Base-by-base conservation (phyloP, 2,888 invertebrate species). In the Troides oblongomaculatus region DNA sequence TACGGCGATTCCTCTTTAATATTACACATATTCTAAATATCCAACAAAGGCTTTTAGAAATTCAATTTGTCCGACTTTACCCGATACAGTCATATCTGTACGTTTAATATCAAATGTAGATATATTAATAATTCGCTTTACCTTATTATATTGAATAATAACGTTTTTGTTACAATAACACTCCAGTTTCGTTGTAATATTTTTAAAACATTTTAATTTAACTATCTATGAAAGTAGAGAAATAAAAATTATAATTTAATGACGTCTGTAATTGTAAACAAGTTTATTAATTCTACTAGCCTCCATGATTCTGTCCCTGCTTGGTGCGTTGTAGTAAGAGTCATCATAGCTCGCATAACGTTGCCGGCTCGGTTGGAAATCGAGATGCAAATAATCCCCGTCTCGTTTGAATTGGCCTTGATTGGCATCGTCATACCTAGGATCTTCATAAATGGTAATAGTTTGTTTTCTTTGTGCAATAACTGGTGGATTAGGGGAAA, bases 401-500 rank as follows among this genome's bases (percentile, higher is more conserved):
- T 89, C 87, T 71, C 84, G 82, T 69, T 87, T 83, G 58, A 89
- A 74, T 72, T 89, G 85, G 0, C 89, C 90, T 62, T 85, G 85
- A 73, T 88, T 86, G 50, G 86, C 87, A 0, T 89, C 90, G 61
- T 85, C 81, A 72, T 93, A 91, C 72, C 93, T 83, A 10, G 93
- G 93, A 76, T 93, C 93, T 78, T 93, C 93, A 70, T 93, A 93
- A 69, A 93, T 93, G 5, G 93, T 93, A 70, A 93, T 93, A 18
- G 93, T 93, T 76, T 93, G 92, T 72, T 91, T 89, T 58, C 92
- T 84, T 65, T 87, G 89, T 2, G 92, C 89, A 21, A 92, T 88
- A 1, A 90, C 85, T 8, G 92, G 91, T 3, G 84, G 82, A 66
- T 88, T 84, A 68, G 80, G 81, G 17, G 90, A 89, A 56, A 87